Evolutionary conservation across 2,797 vertebrate genomes (phyloP).

Genomic region (Anableps anableps): DNA sequence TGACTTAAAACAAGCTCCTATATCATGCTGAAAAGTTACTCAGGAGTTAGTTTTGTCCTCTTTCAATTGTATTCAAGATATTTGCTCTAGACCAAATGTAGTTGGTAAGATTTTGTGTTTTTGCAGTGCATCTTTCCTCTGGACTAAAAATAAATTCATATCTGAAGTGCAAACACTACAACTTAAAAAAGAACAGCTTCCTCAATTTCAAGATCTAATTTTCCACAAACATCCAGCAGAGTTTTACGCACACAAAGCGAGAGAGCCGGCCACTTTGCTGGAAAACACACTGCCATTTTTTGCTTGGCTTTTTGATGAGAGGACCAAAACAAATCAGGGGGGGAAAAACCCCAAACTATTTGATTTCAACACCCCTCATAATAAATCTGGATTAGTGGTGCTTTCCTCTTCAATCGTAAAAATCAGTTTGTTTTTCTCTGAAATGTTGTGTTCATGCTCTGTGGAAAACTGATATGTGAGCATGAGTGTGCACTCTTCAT

Average conservation of each 20-base stretch:
- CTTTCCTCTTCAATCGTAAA: slow-evolving; percentile 47
- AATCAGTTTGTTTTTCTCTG: slow-evolving; percentile 25
- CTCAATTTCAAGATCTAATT: slow-evolving; percentile 5
- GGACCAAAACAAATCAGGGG: background rate
- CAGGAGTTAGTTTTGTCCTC: too few relatives aligned
- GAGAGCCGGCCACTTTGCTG: background rate
- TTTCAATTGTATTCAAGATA: too few relatives aligned
- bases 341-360: background rate
- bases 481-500: slow-evolving; percentile 19
- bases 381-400: slow-evolving; percentile 55
- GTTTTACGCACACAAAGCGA: slow-evolving; percentile 5
- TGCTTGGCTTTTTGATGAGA: background rate
- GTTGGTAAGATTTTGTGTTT: too few relatives aligned
- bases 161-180: background rate
- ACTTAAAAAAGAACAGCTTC: slow-evolving; percentile 2
- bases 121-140: slow-evolving; percentile 9
- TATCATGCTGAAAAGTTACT: too few relatives aligned
- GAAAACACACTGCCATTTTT: slow-evolving; percentile 17
- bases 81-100: too few relatives aligned
- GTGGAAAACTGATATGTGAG: slow-evolving; percentile 47
- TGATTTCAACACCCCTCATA: slow-evolving; percentile 43
- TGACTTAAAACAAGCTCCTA: too few relatives aligned
- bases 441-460: slow-evolving; percentile 34
- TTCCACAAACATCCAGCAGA: slow-evolving; percentile 1
- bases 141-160: background rate